phyloP scores from a whole-genome alignment of 1,140 invertebrate genomes.

The Bombus soroeensis region DNA sequence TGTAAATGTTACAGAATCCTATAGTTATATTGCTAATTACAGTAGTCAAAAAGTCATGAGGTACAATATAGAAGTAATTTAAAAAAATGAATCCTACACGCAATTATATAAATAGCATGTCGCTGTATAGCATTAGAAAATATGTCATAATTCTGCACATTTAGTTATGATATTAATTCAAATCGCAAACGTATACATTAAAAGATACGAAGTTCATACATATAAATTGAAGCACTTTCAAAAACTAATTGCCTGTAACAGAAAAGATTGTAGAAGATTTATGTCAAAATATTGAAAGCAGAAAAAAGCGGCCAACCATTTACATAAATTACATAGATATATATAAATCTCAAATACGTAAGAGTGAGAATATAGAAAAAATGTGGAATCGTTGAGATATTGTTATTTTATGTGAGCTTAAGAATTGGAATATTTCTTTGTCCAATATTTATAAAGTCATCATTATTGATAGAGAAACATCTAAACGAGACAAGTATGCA shows the following conservation, averaged over 20 bases:
- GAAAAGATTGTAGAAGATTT: constrained; percentile 5
- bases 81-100: constrained; percentile 33
- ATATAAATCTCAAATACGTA: constrained; percentile 52
- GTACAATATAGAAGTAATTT: constrained; percentile 48
- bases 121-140: constrained; percentile 47
- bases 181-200: constrained; percentile 19
- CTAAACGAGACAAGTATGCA: constrained; percentile 1
- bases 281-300: constrained; percentile 29
- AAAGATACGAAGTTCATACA: constrained; percentile 26
- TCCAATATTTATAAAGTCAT: constrained; percentile 42
- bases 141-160: constrained; percentile 50
- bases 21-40: constrained; percentile 34
- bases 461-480: constrained; percentile 30
- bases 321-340: constrained; percentile 55
- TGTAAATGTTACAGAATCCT: constrained; percentile 55
- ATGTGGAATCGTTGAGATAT: constrained; percentile 58
- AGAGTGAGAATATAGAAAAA: constrained; percentile 55
- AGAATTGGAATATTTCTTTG: constrained; percentile 63
- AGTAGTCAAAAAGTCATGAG: constrained; percentile 14
- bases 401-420: constrained; percentile 66
- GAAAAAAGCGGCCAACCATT: constrained; percentile 53
- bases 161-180: constrained; percentile 41
- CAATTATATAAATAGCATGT: constrained; percentile 33
- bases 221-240: background rate
- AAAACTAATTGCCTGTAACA: constrained; percentile 3